A percentile compares a stretch with the other conserved stretches of the same genome.
phyloP scores from a whole-genome alignment of 1,140 invertebrate genomes.

The Diplogasteroides magnus region DNA sequence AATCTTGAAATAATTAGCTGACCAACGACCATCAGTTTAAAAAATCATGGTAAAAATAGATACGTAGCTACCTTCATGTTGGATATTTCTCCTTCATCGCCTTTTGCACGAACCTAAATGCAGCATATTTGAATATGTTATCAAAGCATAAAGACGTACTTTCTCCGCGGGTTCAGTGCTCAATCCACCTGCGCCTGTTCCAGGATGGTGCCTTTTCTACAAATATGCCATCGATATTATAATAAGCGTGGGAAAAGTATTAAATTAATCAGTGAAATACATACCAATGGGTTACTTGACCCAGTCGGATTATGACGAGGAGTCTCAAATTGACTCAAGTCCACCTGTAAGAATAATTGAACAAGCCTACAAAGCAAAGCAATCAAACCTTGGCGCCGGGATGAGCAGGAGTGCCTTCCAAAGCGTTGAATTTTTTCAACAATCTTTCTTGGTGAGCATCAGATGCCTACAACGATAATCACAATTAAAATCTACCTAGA shows the following conservation, averaged over 20 bases:
- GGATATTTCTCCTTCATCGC: constrained; percentile 24
- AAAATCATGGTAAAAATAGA: too few species aligned
- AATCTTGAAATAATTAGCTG: too few species aligned
- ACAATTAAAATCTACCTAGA: neutral
- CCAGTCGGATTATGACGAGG: neutral
- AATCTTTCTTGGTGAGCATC: neutral
- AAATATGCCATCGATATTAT: too few species aligned
- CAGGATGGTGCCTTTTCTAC: too few species aligned
- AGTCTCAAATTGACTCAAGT: neutral
- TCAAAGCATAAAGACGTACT: constrained; percentile 18
- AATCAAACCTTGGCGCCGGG: constrained; percentile 12
- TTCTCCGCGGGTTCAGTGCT: constrained; percentile 22
- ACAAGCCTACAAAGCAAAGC: neutral
- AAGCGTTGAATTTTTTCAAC: constrained; percentile 62
- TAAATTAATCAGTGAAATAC: too few species aligned
- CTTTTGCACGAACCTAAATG: constrained; percentile 18
- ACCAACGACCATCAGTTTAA: too few species aligned
- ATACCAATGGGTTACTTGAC: too few species aligned
- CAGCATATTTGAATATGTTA: neutral
- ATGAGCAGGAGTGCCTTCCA: constrained; percentile 46
- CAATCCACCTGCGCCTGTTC: constrained; percentile 10
- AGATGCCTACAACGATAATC: neutral
- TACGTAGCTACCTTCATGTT: constrained; percentile 24
- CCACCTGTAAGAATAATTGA: neutral
- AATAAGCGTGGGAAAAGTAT: too few species aligned